Base-by-base conservation (phyloP, 1,140 invertebrate genomes). In the Lysiphlebus fabarum region DNA sequence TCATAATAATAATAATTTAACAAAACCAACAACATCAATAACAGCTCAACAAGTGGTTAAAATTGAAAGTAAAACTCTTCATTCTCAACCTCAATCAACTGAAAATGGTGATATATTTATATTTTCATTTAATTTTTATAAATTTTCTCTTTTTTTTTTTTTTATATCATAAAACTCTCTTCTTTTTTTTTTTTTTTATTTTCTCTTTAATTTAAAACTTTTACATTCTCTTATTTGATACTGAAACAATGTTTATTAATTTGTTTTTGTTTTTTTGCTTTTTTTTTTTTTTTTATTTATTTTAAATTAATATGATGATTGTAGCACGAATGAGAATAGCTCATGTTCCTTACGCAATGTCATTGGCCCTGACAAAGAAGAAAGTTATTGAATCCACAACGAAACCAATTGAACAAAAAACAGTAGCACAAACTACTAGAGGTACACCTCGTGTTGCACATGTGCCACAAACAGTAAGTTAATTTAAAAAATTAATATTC, bases 371-470 rank as follows among this genome's bases (percentile, higher is more conserved):
- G 36, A 82, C 84, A 1, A 86, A 86, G 65, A 82, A 82, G 44
- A 82, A 82, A 59, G 77, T 85, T 17, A 70, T 78, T 14, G 79
- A 82, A 58, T 63, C 82, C 34, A 66, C 66, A 9, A 50, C 38
- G 2, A 81, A 81, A 42, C 67, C 68, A 9, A 6, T 62, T 7
- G 67, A 80, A 6, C 67, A 63, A 9, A 83, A 82, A 62, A 90
- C 88, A 4, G 69, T 79, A 9, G 82, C 85, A 5, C 88, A 90
- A 73, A 40, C 38, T 1, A 73, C 81, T 34, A 92, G 90, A 75
- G 83, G 85, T 11, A 72, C 76, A 41, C 77, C 81, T 37, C 81
- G 90, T 57, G 77, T 90, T 33, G 90, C 91, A 12, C 91, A 93
- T 67, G 65, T 82, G 38, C 84, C 85, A 6, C 81, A 82, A 72